Evolutionary conservation across 2,888 invertebrate genomes (phyloP).

Genomic region (Scotopteryx bipunctaria): DNA sequence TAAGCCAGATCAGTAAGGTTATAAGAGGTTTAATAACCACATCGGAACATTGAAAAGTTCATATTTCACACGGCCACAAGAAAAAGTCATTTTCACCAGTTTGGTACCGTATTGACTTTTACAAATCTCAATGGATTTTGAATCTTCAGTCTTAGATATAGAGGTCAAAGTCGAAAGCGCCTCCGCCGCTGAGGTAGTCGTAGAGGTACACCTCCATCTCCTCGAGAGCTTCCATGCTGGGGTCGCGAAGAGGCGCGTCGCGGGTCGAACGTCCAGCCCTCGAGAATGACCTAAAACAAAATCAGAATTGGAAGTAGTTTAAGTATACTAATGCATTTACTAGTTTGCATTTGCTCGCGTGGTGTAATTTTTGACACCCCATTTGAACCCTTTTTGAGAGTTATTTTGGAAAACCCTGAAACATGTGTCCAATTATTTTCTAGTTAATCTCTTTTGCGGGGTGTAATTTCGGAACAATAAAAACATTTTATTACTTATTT

Average conservation of each 20-base stretch:
- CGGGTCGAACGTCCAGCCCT: conserved; percentile 79
- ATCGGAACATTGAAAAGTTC: not conserved
- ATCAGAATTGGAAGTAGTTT: not conserved
- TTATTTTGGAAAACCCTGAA: no score
- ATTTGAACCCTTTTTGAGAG: no score
- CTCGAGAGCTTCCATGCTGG: conserved; percentile 76
- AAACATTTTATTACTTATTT: no score
- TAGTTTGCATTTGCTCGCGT: no score
- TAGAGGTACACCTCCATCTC: conserved; percentile 84
- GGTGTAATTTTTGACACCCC: no score
- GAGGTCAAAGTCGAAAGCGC: conserved; percentile 82
- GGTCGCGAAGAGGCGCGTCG: conserved; percentile 64
- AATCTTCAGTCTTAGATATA: conserved; percentile 57
- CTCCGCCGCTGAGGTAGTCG: conserved; percentile 85
- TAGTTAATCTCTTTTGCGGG: no score
- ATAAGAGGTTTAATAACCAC: no score
- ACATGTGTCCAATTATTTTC: no score
- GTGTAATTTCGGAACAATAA: no score
- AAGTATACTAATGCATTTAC: no score
- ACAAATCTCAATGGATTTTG: conserved; percentile 7
- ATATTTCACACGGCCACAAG: no score
- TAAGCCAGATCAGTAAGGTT: no score
- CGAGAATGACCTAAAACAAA: conserved; percentile 56
- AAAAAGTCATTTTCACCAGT: not conserved
- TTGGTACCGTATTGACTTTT: conserved; percentile 17